Conservation (phyloP, 2,888 invertebrate genomes). For the Fragum whitleyi region DNA sequence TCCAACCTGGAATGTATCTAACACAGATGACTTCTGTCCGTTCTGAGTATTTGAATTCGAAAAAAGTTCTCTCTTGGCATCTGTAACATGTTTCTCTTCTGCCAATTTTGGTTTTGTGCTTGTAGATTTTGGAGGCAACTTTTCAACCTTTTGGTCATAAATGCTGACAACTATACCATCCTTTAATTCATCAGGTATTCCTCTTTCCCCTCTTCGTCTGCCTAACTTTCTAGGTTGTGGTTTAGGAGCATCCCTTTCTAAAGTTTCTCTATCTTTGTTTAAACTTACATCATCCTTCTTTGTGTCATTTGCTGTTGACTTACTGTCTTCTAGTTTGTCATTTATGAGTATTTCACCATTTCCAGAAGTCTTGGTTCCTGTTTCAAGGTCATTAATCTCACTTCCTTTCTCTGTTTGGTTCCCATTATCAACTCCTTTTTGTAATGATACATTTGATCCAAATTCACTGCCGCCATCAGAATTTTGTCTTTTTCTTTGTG, state of each 20-base stretch:
- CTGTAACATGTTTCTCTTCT: slow-evolving; percentile 26
- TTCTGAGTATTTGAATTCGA: slow-evolving; percentile 20
- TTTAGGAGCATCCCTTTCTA: slow-evolving; percentile 38
- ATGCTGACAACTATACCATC: slow-evolving; percentile 57
- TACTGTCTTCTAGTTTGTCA: not conserved
- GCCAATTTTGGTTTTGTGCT: slow-evolving; percentile 26
- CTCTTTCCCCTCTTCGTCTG: slow-evolving; percentile 37
- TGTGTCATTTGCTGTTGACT: not conserved
- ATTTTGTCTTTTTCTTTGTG: slow-evolving; percentile 70
- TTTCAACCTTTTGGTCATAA: slow-evolving; percentile 62
- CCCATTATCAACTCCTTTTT: slow-evolving; percentile 14
- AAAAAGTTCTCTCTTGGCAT: slow-evolving; percentile 56
- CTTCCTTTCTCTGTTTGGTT: not conserved
- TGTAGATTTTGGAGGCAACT: slow-evolving; percentile 45
- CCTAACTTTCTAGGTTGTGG: slow-evolving; percentile 55
- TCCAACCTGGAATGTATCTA: slow-evolving; percentile 10
- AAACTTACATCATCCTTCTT: not conserved
- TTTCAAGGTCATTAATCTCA: slow-evolving; percentile 8
- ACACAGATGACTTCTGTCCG: slow-evolving; percentile 9
- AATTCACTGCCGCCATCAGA: slow-evolving; percentile 74
- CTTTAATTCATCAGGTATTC: slow-evolving; percentile 36
- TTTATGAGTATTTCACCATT: slow-evolving; percentile 2
- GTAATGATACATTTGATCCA: slow-evolving; percentile 72
- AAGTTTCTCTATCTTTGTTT: not conserved
- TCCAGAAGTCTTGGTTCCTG: not conserved